Evolutionary conservation across 2,797 vertebrate species (phyloP).

Genomic region (Margarornis squamiger): DNA sequence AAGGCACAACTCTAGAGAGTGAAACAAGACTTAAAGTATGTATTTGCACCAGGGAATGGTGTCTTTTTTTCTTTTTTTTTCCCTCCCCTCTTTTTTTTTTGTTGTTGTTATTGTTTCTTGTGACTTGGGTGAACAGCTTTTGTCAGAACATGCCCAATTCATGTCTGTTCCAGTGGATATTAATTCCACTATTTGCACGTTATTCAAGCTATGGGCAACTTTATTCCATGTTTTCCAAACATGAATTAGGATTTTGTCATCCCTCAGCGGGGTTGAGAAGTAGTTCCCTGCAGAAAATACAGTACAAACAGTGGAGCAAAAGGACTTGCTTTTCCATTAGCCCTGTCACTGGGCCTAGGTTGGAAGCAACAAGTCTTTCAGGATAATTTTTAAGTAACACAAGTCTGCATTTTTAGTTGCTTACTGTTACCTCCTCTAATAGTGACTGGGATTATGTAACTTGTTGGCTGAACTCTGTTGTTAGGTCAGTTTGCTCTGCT

Average conservation of each 20-base stretch:
- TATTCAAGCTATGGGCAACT: neutral
- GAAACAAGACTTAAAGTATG: neutral
- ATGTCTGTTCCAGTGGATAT: neutral
- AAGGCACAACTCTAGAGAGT: neutral
- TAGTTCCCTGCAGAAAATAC: neutral
- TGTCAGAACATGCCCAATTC: neutral
- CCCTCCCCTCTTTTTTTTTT: too few species aligned
- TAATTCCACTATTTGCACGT: neutral
- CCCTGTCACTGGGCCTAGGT: neutral
- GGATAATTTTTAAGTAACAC: neutral
- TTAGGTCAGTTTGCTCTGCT: neutral
- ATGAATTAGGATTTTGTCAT: neutral
- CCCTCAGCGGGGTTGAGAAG: neutral
- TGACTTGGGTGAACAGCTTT: neutral
- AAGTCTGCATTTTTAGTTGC: neutral
- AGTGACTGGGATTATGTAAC: neutral
- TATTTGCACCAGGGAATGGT: neutral
- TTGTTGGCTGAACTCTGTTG: neutral
- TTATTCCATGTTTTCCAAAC: neutral
- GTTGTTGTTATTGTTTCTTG: neutral
- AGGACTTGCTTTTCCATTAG: neutral
- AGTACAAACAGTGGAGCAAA: neutral
- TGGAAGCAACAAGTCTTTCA: neutral
- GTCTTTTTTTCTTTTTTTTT: neutral
- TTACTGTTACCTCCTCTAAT: neutral